A percentile compares a stretch with the other conserved stretches of the same genome.
These are phyloP conservation scores for Gambusia holbrooki DNA, from an alignment of 2,113 vertebrate genomes.

Conservation along the genomic window DNA sequence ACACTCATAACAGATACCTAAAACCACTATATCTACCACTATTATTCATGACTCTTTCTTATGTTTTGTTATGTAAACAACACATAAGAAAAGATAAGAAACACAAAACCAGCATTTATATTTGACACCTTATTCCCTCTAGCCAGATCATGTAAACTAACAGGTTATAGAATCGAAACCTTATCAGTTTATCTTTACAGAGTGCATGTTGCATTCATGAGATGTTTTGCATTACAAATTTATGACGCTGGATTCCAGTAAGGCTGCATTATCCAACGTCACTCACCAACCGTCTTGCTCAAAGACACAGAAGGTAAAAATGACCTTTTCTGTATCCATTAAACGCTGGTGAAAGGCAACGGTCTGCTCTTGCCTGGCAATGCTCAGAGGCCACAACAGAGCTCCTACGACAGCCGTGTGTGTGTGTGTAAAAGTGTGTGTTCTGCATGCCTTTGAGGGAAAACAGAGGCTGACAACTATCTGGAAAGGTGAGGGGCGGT, in stretches of 20 bases:
- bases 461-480: constrained; percentile 55
- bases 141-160: constrained; percentile 21
- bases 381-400: constrained; percentile 65
- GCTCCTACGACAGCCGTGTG: constrained; percentile 66
- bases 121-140: background rate
- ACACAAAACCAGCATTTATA: background rate
- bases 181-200: constrained; percentile 35
- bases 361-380: constrained; percentile 66
- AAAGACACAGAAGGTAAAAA: constrained; percentile 46
- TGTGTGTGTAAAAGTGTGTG: constrained; percentile 29
- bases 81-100: too few species aligned
- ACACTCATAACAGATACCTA: background rate
- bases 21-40: background rate
- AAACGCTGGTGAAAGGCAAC: constrained; percentile 66
- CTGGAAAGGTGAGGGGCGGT: constrained; percentile 58
- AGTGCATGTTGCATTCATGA: constrained; percentile 40
- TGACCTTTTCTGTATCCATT: constrained; percentile 64
- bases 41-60: background rate
- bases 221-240: constrained; percentile 56
- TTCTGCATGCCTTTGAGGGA: constrained; percentile 29
- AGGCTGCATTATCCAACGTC: constrained; percentile 34
- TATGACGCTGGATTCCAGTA: constrained; percentile 32
- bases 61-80: background rate
- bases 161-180: constrained; percentile 9
- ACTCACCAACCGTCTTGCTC: constrained; percentile 12